Percentiles rank a stretch among this genome's conserved stretches.
phyloP scores from a whole-genome alignment of 2,888 invertebrate genomes.

The Acleris literana region DNA sequence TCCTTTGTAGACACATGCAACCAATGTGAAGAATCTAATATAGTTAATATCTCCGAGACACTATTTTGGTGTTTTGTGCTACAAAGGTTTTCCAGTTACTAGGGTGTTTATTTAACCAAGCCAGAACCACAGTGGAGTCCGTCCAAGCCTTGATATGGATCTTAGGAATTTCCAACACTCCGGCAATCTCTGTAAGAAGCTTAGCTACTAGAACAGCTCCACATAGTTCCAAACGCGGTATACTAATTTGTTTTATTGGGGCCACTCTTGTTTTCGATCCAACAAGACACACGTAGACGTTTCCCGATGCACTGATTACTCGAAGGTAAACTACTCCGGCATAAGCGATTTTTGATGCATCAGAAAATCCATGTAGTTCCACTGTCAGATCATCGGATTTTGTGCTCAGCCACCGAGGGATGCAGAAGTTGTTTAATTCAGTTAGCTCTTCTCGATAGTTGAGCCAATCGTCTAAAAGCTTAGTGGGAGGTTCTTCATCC shows the following conservation, averaged over 20 bases:
- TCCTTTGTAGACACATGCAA: no score
- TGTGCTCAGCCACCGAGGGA: slow-evolving; percentile 35
- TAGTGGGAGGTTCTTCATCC: slow-evolving; percentile 33
- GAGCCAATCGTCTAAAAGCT: slow-evolving; percentile 30
- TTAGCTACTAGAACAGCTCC: slow-evolving; percentile 9
- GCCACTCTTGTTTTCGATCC: slow-evolving; percentile 34
- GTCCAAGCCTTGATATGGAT: not conserved
- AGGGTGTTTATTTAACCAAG: no score
- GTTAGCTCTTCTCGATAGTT: slow-evolving; percentile 29
- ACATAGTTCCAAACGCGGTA: slow-evolving; percentile 15
- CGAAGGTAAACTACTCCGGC: slow-evolving; percentile 32
- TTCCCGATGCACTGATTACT: not conserved
- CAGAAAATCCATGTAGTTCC: slow-evolving; percentile 43
- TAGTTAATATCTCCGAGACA: no score
- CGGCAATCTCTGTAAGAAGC: no score
- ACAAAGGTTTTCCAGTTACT: no score
- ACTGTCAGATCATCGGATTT: slow-evolving; percentile 12
- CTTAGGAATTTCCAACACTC: slow-evolving; percentile 2
- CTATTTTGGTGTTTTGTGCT: no score
- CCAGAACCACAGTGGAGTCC: no score
- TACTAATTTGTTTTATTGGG: slow-evolving; percentile 1
- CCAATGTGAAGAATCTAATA: no score
- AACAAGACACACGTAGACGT: slow-evolving; percentile 33
- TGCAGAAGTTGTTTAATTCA: slow-evolving; percentile 23
- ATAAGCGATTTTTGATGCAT: slow-evolving; percentile 40